Evolutionary conservation across 2,797 vertebrate species (phyloP).

Genomic region (Macropus fuliginosus): DNA sequence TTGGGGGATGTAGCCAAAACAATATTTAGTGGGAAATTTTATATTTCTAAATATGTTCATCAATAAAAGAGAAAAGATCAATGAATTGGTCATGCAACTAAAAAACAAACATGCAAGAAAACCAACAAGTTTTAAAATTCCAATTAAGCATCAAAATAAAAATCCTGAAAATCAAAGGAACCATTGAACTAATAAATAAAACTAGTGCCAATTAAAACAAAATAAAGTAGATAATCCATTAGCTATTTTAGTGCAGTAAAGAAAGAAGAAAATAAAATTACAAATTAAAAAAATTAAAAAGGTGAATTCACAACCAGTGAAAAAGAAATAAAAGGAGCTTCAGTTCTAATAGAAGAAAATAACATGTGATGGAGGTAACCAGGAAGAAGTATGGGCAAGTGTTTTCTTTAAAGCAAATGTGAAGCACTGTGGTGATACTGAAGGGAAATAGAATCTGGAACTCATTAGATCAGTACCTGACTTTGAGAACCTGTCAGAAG

Average conservation of each 20-base stretch:
- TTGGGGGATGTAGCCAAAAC: not conserved
- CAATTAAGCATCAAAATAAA: not conserved
- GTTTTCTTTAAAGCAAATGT: not conserved
- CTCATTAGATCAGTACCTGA: not conserved
- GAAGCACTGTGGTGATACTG: not conserved
- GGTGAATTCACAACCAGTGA: not conserved
- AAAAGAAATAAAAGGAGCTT: not conserved
- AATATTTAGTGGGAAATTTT: not conserved
- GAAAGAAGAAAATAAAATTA: not conserved
- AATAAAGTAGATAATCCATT: not conserved
- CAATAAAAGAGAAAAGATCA: not conserved
- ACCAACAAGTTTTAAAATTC: not conserved
- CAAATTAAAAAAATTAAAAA: not conserved
- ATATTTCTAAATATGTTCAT: not conserved
- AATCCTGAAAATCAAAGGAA: not conserved
- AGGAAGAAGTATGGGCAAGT: not conserved
- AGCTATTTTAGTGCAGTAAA: not conserved
- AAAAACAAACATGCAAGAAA: not conserved
- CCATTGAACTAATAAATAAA: not conserved
- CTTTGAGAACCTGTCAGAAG: not conserved
- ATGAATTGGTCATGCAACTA: not conserved
- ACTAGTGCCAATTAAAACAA: not conserved
- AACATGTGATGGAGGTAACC: not conserved
- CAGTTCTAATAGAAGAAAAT: not conserved
- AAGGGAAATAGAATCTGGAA: not conserved